Conservation (phyloP, 1,140 invertebrate genomes). For the Neodiprion virginianus region DNA sequence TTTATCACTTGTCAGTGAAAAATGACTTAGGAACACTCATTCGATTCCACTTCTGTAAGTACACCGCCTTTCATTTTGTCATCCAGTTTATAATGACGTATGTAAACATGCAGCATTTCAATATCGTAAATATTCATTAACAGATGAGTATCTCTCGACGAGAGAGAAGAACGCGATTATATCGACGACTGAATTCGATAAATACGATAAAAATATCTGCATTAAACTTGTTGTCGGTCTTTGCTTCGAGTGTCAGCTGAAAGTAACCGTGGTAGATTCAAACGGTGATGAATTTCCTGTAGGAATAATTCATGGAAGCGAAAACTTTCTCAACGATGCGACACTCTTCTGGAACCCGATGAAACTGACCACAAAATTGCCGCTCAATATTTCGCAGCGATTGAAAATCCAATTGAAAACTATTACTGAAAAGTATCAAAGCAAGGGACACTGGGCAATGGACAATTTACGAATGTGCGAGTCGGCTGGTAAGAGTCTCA, state of each 20-base stretch:
- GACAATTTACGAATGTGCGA: neutral
- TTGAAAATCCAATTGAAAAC: slow-evolving; percentile 9
- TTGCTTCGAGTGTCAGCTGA: slow-evolving; percentile 27
- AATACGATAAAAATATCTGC: slow-evolving; percentile 22
- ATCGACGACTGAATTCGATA: slow-evolving; percentile 7
- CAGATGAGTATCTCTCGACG: slow-evolving; percentile 34
- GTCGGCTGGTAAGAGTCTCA: neutral
- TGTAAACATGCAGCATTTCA: no score
- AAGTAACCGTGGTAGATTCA: slow-evolving; percentile 13
- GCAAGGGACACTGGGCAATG: neutral
- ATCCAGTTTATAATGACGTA: neutral
- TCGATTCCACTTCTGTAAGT: slow-evolving; percentile 35
- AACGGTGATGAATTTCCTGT: neutral
- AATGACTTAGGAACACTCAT: neutral
- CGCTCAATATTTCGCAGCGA: neutral
- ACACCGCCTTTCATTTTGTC: neutral
- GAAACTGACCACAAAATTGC: slow-evolving; percentile 11
- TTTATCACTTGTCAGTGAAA: neutral
- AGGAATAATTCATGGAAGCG: slow-evolving; percentile 5
- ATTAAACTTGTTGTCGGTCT: slow-evolving; percentile 33
- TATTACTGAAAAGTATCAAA: neutral
- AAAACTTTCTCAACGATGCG: neutral
- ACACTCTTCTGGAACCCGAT: slow-evolving; percentile 34
- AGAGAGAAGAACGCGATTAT: slow-evolving; percentile 11
- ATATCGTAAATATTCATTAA: neutral